Evolutionary conservation across 2,888 invertebrate genomes (phyloP), one percentile per base, ranked within the genome.

Genomic region (Miltochrista miniata): DNA sequence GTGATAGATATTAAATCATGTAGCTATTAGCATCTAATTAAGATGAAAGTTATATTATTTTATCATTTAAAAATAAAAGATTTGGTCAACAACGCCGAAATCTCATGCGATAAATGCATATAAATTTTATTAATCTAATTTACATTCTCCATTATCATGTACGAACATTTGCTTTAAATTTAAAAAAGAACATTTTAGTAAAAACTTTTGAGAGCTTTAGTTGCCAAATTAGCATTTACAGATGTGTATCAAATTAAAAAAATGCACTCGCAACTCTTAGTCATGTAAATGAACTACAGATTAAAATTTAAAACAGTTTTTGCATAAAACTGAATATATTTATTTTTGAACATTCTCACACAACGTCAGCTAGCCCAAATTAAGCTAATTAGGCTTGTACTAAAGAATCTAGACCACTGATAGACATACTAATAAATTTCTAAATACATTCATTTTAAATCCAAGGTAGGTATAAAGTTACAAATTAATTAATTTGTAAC

Each of bases 21-120:
- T 15, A 24, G 49, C 56, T 64, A 59, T 68, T 68, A 70, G 66
- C 64, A 61, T 66, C 57, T 69, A 66, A 65, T 64, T 65, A 63
- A 67, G 58, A 64, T 65, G 61, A 63, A 57, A 56, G 49, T 47
- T 58, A 64, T 65, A 24, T 61, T 64, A 66, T 65, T 56, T 18
- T 42, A 39, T 54, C 48, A 45, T 55, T 60, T 44, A 46, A 53
- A 66, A 59, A 68, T 56, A 51, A 68, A 59, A 56, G 58, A 56
- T 62, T 43, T 61, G 51, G 4, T 41, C 45, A 42, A 40, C 39
- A 41, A 38, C n/a, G 33, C 51, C 42, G 49, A 43, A 51, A 59
- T 35, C 44, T 51, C 47, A 51, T 40, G 45, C 7, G 61, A 61
- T 70, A 59, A 50, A 45, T 35, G 51, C 45, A 38, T 53, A 59